A percentile compares a stretch with the other conserved stretches of the same genome.
phyloP scores from a whole-genome alignment of 2,888 invertebrate genomes.

The Argyresthia goedartella region DNA sequence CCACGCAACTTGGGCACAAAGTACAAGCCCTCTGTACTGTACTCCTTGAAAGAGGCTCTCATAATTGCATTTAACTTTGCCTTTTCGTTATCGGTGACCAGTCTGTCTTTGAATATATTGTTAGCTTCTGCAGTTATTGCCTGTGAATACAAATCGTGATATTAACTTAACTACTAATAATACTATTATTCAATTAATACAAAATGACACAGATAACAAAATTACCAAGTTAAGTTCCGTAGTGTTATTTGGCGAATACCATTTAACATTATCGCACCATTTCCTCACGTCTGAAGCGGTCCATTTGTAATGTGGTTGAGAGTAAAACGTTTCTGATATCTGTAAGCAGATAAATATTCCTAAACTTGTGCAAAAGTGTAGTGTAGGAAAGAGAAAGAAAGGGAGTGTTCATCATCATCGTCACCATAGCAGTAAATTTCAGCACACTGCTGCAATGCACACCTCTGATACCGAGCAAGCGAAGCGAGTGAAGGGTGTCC shows the following conservation, averaged over 20 bases:
- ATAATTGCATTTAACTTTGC: conserved; percentile 75
- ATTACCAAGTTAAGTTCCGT: conserved; percentile 22
- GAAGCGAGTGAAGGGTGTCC: too few species aligned
- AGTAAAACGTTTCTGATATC: conserved; percentile 41
- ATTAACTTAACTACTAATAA: neutral
- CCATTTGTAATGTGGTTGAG: conserved; percentile 76
- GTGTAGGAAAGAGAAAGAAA: neutral
- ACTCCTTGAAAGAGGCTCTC: conserved; percentile 45
- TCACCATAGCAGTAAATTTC: too few species aligned
- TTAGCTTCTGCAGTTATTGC: conserved; percentile 81
- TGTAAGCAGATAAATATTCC: conserved; percentile 14
- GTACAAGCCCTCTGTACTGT: conserved; percentile 27
- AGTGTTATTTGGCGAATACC: conserved; percentile 60
- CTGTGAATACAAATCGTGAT: conserved; percentile 53
- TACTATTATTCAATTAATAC: neutral
- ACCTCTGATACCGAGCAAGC: too few species aligned
- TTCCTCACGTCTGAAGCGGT: conserved; percentile 81
- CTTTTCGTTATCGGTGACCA: conserved; percentile 76
- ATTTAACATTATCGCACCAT: conserved; percentile 76
- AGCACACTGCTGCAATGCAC: too few species aligned
- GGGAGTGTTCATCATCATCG: too few species aligned
- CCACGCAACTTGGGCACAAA: conserved; percentile 34
- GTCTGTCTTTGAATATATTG: conserved; percentile 80
- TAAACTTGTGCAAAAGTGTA: neutral
- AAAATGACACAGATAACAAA: neutral